These are phyloP conservation scores for Schrankia costaestrigalis DNA, from an alignment of 2,888 invertebrate species.

Conservation along the genomic window DNA sequence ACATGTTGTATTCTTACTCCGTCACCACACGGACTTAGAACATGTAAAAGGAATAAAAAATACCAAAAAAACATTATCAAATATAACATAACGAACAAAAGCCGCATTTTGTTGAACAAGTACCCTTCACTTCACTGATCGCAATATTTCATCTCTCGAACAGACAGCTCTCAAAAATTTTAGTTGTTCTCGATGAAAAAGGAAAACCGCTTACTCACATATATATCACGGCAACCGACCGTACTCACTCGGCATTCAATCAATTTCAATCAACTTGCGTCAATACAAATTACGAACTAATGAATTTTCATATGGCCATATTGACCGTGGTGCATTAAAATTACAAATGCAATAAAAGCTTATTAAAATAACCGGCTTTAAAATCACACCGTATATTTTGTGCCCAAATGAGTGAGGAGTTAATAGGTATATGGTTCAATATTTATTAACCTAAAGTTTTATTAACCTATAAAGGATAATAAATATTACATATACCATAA, in stretches of 20 bases:
- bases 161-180: slow-evolving; percentile 19
- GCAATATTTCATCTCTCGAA: slow-evolving; percentile 17
- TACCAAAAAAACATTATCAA: no score
- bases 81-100: slow-evolving; percentile 8
- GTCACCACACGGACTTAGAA: no score
- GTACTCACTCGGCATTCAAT: slow-evolving; percentile 25
- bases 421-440: no score
- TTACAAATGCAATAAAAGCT: slow-evolving; percentile 19
- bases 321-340: slow-evolving; percentile 24
- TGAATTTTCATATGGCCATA: slow-evolving; percentile 29
- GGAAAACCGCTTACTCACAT: slow-evolving; percentile 35
- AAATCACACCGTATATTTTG: no score
- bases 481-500: no score
- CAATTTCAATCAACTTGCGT: slow-evolving; percentile 32
- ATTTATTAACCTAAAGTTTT: no score
- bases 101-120: slow-evolving; percentile 8
- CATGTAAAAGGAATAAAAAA: no score
- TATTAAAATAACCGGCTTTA: no score
- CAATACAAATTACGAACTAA: slow-evolving; percentile 33
- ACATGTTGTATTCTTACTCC: no score
- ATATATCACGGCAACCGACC: slow-evolving; percentile 31
- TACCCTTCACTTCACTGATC: slow-evolving; percentile 11
- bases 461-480: no score
- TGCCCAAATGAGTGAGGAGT: no score
- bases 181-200: slow-evolving; percentile 17